These are phyloP conservation scores for Peromyscus leucopus DNA, from an alignment of 2,113 vertebrate species.

Conservation along the genomic window DNA sequence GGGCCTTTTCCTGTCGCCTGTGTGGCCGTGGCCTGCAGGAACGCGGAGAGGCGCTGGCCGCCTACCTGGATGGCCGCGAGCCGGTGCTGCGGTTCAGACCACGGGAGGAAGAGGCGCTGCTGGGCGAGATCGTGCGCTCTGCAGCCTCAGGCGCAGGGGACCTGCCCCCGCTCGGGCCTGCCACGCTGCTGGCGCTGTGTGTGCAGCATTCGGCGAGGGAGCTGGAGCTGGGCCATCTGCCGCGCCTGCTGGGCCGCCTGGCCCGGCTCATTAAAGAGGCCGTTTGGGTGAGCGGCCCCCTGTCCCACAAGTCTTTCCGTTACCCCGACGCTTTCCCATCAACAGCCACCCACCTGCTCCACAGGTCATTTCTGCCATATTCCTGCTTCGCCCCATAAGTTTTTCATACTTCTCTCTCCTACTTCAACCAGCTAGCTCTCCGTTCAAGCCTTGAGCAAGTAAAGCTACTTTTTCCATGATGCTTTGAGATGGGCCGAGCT, in stretches of 20 bases:
- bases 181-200: constrained; percentile 93
- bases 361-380: background rate
- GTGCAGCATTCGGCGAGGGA: constrained; percentile 93
- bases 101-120: constrained; percentile 90
- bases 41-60: constrained; percentile 91
- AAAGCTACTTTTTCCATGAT: background rate
- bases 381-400: background rate
- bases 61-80: constrained; percentile 91
- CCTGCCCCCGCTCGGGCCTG: constrained; percentile 90
- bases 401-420: background rate
- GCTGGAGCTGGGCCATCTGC: constrained; percentile 92
- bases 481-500: no score
- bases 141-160: constrained; percentile 91
- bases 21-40: constrained; percentile 89
- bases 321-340: background rate
- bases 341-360: background rate
- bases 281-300: constrained; percentile 90
- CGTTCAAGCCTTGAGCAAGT: background rate
- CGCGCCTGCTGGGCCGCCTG: constrained; percentile 92
- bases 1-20: constrained; percentile 85
- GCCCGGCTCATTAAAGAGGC: constrained; percentile 94
- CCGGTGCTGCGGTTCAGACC: constrained; percentile 91
- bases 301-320: background rate
- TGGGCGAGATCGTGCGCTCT: constrained; percentile 92
- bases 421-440: background rate